A percentile compares a stretch with the other conserved stretches of the same genome.
Evolutionary conservation across 2,113 vertebrate genomes (phyloP).

Genomic region (Actenoides hombroni): DNA sequence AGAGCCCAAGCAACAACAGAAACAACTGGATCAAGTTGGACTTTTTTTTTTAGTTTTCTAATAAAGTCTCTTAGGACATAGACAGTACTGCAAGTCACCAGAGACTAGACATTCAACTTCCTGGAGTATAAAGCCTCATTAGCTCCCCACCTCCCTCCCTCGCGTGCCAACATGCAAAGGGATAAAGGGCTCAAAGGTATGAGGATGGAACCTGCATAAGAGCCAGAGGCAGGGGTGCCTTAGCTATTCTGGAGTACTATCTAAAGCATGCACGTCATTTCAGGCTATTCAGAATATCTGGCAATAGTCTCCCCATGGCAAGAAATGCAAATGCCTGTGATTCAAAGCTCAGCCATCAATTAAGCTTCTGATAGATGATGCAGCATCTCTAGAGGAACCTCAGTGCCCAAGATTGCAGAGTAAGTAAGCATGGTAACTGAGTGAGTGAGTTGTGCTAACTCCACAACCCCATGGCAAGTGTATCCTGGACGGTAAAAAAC

Average conservation of each 20-base stretch:
- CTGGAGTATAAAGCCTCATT: neutral
- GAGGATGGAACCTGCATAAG: neutral
- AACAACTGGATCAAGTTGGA: neutral
- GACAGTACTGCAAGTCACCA: neutral
- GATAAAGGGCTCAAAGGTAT: neutral
- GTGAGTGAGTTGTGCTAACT: neutral
- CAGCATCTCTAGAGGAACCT: neutral
- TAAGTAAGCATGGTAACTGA: neutral
- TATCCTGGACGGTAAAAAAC: neutral
- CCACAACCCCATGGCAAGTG: neutral
- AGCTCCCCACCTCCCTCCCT: neutral
- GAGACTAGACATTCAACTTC: neutral
- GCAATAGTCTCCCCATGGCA: neutral
- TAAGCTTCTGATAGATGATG: neutral
- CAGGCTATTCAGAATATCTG: neutral
- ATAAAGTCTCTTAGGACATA: neutral
- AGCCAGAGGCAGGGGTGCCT: accelerated
- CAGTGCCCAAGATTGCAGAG: neutral
- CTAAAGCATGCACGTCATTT: neutral
- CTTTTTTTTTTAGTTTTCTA: too few species aligned
- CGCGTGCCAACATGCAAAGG: accelerated
- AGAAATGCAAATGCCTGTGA: accelerated
- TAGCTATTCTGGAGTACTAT: neutral
- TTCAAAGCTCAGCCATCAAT: neutral
- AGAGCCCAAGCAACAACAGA: neutral